Percentiles rank a stretch among this genome's conserved stretches.
phyloP scores from a whole-genome alignment of 2,888 invertebrate genomes.

The Polyommatus iphigenia region DNA sequence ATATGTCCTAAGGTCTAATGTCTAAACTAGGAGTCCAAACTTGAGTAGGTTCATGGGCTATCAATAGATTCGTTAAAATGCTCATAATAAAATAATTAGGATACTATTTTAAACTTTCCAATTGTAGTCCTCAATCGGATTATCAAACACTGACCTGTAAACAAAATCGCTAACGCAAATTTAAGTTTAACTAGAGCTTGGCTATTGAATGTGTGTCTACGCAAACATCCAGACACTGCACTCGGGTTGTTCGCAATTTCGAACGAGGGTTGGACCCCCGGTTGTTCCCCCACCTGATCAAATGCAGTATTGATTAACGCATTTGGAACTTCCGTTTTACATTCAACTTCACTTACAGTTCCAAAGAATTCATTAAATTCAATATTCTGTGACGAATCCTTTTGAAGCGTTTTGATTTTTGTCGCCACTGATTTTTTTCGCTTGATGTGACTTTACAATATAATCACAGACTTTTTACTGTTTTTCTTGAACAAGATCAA shows the following conservation, averaged over 20 bases:
- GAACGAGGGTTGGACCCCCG: conserved; percentile 59
- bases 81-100: too few species aligned
- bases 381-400: neutral
- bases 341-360: conserved; percentile 36
- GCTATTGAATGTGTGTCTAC: neutral
- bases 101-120: too few species aligned
- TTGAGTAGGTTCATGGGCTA: too few species aligned
- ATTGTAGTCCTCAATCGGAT: too few species aligned
- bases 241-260: conserved; percentile 53
- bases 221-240: conserved; percentile 5
- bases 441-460: neutral
- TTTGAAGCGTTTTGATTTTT: neutral
- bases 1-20: too few species aligned
- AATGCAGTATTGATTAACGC: conserved; percentile 73
- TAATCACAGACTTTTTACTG: too few species aligned
- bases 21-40: too few species aligned
- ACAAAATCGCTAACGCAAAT: neutral
- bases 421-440: neutral
- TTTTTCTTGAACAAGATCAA: too few species aligned
- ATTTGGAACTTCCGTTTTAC: conserved; percentile 39
- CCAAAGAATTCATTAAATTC: conserved; percentile 4
- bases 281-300: conserved; percentile 50
- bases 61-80: too few species aligned
- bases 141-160: too few species aligned
- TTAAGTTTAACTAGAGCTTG: neutral